phyloP scores from a whole-genome alignment of 64 coral and sea anemone species.

The Dendrophyllia cribrosa region DNA sequence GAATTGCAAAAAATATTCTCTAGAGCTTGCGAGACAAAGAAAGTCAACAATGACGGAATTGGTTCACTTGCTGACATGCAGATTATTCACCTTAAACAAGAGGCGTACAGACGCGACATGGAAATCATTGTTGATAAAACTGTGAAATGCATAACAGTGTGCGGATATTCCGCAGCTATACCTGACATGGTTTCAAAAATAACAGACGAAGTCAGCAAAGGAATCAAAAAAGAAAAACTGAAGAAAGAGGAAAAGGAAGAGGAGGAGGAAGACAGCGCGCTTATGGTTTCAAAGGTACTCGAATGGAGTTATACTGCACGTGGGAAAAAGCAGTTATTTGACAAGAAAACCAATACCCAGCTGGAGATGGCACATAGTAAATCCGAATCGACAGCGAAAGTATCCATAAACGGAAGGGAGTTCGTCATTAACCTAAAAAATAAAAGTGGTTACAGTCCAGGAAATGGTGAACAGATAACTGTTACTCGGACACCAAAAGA shows the following conservation, averaged over 20 bases:
- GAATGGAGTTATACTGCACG: neutral
- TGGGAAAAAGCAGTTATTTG: neutral
- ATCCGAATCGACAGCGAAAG: neutral
- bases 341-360: neutral
- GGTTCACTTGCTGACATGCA: conserved; percentile 27
- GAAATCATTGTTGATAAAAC: conserved; percentile 13
- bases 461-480: neutral
- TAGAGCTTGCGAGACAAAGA: neutral
- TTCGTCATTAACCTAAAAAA: neutral
- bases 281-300: neutral
- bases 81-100: neutral
- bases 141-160: neutral
- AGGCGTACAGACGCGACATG: conserved; percentile 11
- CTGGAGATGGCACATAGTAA: neutral
- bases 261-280: neutral
- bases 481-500: neutral
- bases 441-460: neutral
- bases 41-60: conserved; percentile 17
- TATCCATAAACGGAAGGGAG: neutral
- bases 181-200: conserved; percentile 11
- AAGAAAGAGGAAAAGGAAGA: too few species aligned
- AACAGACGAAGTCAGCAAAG: conserved; percentile 13
- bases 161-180: conserved; percentile 31
- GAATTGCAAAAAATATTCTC: conserved; percentile 32
- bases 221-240: conserved; percentile 2